A percentile compares a stretch with the other conserved stretches of the same genome.
Conservation (phyloP, 2,797 vertebrate species). For the Epinephelus awoara region DNA sequence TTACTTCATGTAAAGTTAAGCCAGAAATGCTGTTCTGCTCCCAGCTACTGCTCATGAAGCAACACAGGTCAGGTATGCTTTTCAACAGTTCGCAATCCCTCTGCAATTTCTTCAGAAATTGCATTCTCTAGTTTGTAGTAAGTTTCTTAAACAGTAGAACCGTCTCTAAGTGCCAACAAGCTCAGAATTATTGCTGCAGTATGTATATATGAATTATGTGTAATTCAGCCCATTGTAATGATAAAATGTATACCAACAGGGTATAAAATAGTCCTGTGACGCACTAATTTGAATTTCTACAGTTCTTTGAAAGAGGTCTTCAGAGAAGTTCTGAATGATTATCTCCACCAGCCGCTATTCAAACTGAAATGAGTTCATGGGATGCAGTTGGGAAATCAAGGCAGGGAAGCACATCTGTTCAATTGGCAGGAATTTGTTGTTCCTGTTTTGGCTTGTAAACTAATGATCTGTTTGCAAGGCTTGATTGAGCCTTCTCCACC, state of each 20-base stretch:
- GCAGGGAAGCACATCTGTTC: slow-evolving; percentile 55
- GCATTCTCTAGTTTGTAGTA: not conserved
- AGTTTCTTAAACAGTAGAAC: not conserved
- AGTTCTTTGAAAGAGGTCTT: slow-evolving; percentile 24
- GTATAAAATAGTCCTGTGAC: slow-evolving; percentile 13
- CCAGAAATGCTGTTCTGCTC: not conserved
- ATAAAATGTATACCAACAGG: slow-evolving; percentile 35
- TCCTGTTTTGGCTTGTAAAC: slow-evolving; percentile 44
- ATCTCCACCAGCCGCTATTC: slow-evolving; percentile 43
- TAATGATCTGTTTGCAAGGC: slow-evolving; percentile 35
- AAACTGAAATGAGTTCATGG: slow-evolving; percentile 41
- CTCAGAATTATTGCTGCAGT: not conserved
- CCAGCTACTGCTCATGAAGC: not conserved
- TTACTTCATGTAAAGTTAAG: no score
- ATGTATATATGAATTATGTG: slow-evolving; percentile 10
- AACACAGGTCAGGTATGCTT: not conserved
- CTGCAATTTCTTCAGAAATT: not conserved
- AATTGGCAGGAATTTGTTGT: slow-evolving; percentile 52
- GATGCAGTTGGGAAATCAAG: slow-evolving; percentile 69
- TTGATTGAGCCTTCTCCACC: slow-evolving; percentile 42
- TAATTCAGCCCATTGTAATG: slow-evolving; percentile 1
- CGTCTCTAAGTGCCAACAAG: not conserved
- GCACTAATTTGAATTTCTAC: slow-evolving; percentile 34
- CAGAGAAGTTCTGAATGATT: slow-evolving; percentile 45
- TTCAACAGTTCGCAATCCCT: not conserved